A percentile compares a stretch with the other conserved stretches of the same genome.
These are phyloP conservation scores for Manis pentadactyla DNA, from an alignment of 2,797 vertebrate genomes.

Conservation along the genomic window DNA sequence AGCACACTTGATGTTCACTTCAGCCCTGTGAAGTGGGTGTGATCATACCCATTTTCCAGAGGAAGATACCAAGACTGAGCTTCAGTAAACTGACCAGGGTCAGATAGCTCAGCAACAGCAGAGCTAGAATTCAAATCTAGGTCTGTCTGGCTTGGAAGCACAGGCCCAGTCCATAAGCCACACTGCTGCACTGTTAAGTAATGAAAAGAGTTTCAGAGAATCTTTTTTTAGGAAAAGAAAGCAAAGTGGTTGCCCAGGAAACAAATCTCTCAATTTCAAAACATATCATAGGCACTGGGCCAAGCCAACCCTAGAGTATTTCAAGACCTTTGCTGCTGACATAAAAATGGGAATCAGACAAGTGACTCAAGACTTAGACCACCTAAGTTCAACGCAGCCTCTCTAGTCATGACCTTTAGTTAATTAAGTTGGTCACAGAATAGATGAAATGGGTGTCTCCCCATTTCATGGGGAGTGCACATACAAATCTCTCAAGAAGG, in stretches of 20 bases:
- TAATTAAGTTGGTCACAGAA: background rate
- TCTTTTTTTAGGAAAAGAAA: constrained; percentile 9
- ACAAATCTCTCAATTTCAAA: constrained; percentile 43
- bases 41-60: background rate
- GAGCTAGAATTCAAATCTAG: background rate
- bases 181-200: background rate
- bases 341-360: background rate
- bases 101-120: background rate
- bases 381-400: background rate
- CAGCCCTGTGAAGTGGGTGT: background rate
- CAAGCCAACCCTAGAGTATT: background rate
- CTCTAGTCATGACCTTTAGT: background rate
- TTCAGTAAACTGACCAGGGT: background rate
- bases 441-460: background rate
- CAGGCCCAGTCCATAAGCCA: background rate
- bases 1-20: background rate
- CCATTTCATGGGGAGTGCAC: background rate
- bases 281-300: background rate
- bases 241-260: background rate
- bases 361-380: background rate
- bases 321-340: background rate
- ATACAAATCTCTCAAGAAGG: background rate
- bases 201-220: background rate
- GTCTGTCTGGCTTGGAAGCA: background rate
- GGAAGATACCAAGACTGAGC: background rate